Base-by-base conservation (phyloP, 2,888 invertebrate species). In the Volucella inanis region DNA sequence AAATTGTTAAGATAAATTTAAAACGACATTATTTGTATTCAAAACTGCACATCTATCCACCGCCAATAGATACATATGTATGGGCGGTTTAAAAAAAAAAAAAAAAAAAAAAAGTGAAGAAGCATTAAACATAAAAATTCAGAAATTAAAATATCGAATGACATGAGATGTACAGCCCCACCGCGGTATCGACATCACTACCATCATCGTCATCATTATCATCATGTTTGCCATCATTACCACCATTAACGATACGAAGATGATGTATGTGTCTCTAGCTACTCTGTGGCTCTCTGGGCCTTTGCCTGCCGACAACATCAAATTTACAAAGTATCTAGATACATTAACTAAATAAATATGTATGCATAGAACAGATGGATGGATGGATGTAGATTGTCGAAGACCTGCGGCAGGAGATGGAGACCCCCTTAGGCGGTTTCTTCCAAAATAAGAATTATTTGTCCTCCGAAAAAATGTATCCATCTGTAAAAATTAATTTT, bases 81-180 rank as follows among this genome's bases (percentile, higher is more conserved):
- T 55, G 50, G 38, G 54, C 59, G 49, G 14, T 10, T 11, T 45
- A 39, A 55, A 52, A 18, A 57, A 18, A 45, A 54, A 52, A 39
- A 55, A 52, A 18, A 57, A 18, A 45, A 54, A 12, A 52, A 41
- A n/a, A 57, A 59, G 55, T 22, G 38, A 43, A 83, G 55, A 15
- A 18, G 57, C 64, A 78, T 57, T 50, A 54, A 68, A 67, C 54
- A 78, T 67, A 55, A 79, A 79, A 76, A 86, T 76, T 74, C 72
- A 77, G 86, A 86, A 86, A 86, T 86, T 86, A 82, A 87, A 86
- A 87, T 86, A 87, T 85, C 87, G 71, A 84, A 80, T 84, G 75
- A 80, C 84, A 84, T 57, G 75, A 54, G 49, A 47, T 45, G 49
- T 59, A 71, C 43, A 65, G 57, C 64, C 55, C 10, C 57, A 31